These are phyloP conservation scores for Neogobius melanostomus DNA, from an alignment of 2,113 vertebrate genomes.

Conservation along the genomic window DNA sequence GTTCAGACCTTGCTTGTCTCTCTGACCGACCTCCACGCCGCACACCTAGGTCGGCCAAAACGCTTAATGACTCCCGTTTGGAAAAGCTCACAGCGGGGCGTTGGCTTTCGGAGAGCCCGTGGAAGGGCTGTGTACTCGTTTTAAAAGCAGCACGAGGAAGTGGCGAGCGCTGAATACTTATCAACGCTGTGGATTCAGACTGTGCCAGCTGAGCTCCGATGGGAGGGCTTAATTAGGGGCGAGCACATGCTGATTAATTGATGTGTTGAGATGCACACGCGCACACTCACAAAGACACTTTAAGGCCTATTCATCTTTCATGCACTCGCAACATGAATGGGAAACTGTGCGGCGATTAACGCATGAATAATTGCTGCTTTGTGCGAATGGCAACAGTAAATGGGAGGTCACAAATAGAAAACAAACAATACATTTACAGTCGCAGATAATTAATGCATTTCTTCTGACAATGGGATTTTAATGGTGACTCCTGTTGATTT, in stretches of 20 bases:
- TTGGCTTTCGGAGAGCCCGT: not conserved
- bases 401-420: not conserved
- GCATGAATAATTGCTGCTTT: not conserved
- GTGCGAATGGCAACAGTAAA: not conserved
- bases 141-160: not conserved
- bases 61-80: constrained; percentile 1
- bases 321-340: not conserved
- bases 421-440: not conserved
- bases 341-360: not conserved
- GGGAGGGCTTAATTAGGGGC: constrained; percentile 10
- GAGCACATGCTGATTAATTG: constrained; percentile 7
- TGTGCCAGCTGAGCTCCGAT: not conserved
- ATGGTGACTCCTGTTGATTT: not conserved
- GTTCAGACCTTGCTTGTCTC: not conserved
- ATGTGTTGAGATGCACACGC: constrained; percentile 5
- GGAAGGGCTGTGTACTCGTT: not conserved
- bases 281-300: not conserved
- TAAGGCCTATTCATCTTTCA: constrained; percentile 2
- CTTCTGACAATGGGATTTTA: not conserved
- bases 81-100: constrained; percentile 4
- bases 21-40: not conserved
- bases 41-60: constrained; percentile 9
- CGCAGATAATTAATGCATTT: not conserved
- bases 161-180: not conserved
- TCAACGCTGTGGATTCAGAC: constrained; percentile 2